Percentiles rank a stretch among this genome's conserved stretches.
Conservation (phyloP, 2,888 invertebrate species). For the Sminthurinus aureus region DNA sequence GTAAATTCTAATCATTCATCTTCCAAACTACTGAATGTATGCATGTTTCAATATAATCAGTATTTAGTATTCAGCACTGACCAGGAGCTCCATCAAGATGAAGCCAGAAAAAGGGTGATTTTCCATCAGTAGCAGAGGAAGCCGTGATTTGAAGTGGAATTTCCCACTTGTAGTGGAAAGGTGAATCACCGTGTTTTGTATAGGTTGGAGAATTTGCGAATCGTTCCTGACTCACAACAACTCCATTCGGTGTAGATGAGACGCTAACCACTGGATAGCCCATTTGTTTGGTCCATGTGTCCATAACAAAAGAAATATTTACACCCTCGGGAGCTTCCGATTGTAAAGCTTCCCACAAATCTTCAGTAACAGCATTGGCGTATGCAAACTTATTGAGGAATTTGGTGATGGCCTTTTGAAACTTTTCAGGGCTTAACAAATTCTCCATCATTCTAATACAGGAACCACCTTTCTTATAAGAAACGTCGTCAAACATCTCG, state of each 20-base stretch:
- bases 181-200: constrained; percentile 39
- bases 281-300: constrained; percentile 90
- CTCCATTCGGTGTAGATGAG: constrained; percentile 66
- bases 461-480: constrained; percentile 92
- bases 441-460: constrained; percentile 87
- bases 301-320: constrained; percentile 72
- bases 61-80: too few relatives aligned
- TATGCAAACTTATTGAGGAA: constrained; percentile 77
- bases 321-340: constrained; percentile 64
- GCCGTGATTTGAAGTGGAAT: constrained; percentile 72
- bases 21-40: too few relatives aligned
- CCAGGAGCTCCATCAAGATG: constrained; percentile 36
- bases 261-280: constrained; percentile 82
- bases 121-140: neutral
- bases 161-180: constrained; percentile 78
- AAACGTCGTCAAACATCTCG: constrained; percentile 88
- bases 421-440: constrained; percentile 75
- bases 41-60: too few relatives aligned
- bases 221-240: constrained; percentile 73
- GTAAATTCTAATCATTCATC: neutral
- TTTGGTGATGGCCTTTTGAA: constrained; percentile 75
- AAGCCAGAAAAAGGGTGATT: constrained; percentile 31
- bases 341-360: constrained; percentile 76
- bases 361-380: constrained; percentile 80
- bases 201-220: neutral